Percentiles rank a stretch among this genome's conserved stretches.
These are phyloP conservation scores for Gallirallus australis DNA, from an alignment of 2,797 vertebrate genomes.

Conservation along the genomic window DNA sequence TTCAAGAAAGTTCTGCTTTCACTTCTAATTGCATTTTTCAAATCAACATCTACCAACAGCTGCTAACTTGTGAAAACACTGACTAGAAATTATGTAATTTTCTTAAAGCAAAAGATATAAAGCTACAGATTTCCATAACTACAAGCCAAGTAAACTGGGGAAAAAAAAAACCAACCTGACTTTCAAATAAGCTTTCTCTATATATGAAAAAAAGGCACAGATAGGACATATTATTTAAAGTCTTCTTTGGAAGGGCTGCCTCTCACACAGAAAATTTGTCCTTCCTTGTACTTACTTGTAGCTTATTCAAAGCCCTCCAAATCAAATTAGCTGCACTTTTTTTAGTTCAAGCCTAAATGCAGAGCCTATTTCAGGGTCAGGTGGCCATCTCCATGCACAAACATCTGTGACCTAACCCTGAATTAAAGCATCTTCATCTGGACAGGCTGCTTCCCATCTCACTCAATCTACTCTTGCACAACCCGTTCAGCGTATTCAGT, in stretches of 20 bases:
- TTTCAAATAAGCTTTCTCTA: not conserved
- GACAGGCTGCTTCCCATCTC: not conserved
- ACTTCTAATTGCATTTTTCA: not conserved
- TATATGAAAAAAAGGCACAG: not conserved
- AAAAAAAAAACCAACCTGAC: not conserved
- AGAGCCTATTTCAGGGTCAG: not conserved
- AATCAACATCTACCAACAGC: not conserved
- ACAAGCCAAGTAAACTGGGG: not conserved
- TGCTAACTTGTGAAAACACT: not conserved
- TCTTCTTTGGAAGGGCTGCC: not conserved
- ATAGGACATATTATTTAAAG: not conserved
- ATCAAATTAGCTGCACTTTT: not conserved
- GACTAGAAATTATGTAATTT: not conserved
- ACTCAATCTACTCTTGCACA: not conserved
- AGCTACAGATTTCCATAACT: not conserved
- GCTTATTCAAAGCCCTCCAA: not conserved
- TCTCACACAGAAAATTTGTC: not conserved
- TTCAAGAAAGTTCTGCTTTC: not conserved
- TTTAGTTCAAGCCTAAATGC: not conserved
- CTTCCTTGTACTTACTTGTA: not conserved
- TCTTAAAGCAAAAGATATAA: not conserved
- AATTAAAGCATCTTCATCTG: not conserved
- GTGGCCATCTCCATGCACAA: not conserved
- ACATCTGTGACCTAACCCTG: not conserved
- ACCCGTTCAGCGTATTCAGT: accelerated